Conservation (phyloP, 2,113 vertebrate species). For the Lepidothrix coronata region DNA sequence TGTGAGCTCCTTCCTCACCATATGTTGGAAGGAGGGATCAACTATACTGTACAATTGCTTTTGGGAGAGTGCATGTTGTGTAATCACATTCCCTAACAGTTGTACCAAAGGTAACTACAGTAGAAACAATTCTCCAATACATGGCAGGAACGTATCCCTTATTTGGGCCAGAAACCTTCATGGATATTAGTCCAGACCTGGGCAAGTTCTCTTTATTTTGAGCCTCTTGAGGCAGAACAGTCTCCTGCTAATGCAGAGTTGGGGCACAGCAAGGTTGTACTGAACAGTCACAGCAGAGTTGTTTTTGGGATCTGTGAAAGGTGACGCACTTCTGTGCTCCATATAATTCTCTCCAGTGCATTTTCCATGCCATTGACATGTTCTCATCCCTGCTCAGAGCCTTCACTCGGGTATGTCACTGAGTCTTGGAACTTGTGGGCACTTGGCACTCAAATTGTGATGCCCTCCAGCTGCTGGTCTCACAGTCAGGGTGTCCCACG, state of each 20-base stretch:
- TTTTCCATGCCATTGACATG: neutral
- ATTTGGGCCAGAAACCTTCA: neutral
- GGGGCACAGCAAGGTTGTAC: neutral
- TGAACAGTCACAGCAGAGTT: neutral
- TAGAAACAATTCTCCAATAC: neutral
- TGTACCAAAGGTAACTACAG: neutral
- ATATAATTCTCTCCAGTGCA: neutral
- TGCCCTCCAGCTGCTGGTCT: neutral
- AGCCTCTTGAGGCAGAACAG: neutral
- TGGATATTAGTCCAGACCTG: neutral
- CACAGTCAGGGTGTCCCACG: rapidly evolving
- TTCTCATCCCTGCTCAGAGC: neutral
- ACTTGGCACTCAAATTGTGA: neutral
- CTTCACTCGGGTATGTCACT: rapidly evolving
- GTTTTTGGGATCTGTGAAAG: neutral
- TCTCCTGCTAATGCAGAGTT: neutral
- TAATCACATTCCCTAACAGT: neutral
- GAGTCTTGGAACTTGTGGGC: neutral
- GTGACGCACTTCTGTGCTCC: rapidly evolving
- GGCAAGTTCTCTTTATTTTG: neutral
- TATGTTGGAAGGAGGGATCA: neutral
- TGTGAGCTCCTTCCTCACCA: neutral
- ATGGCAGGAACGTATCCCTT: neutral
- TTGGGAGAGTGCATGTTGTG: neutral
- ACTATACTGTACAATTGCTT: neutral